A percentile compares a stretch with the other conserved stretches of the same genome.
phyloP scores from a whole-genome alignment of 2,113 vertebrate genomes.

The Alligator sinensis region DNA sequence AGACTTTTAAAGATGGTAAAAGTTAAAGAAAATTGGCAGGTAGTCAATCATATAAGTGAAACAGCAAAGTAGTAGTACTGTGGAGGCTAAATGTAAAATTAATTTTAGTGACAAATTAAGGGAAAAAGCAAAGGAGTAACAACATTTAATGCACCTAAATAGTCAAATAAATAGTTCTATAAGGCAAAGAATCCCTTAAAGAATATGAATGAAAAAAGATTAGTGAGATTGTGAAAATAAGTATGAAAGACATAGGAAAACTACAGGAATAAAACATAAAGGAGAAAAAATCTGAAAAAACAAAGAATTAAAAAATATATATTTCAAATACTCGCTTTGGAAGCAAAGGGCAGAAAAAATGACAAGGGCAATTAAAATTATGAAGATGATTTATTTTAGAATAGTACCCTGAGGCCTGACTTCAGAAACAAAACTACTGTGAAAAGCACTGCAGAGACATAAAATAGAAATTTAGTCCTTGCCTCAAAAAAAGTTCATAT shows the following conservation, averaged over 20 bases:
- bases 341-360: neutral
- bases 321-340: neutral
- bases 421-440: neutral
- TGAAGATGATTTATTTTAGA: neutral
- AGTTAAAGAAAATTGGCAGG: neutral
- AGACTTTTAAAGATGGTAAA: neutral
- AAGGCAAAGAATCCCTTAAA: neutral
- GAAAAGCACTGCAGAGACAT: neutral
- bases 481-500: neutral
- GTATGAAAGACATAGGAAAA: neutral
- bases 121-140: fast-evolving
- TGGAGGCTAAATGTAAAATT: neutral
- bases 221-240: neutral
- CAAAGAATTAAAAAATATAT: neutral
- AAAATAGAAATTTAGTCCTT: neutral
- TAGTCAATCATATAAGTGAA: neutral
- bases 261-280: neutral
- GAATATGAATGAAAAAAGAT: neutral
- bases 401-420: neutral
- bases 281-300: neutral
- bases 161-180: neutral
- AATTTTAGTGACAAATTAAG: neutral
- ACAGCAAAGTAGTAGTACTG: neutral
- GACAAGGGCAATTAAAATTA: neutral
- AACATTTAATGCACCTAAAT: neutral